A percentile compares a stretch with the other conserved stretches of the same genome.
phyloP scores from a whole-genome alignment of 2,888 invertebrate genomes.

The Lamellibrachia columna region DNA sequence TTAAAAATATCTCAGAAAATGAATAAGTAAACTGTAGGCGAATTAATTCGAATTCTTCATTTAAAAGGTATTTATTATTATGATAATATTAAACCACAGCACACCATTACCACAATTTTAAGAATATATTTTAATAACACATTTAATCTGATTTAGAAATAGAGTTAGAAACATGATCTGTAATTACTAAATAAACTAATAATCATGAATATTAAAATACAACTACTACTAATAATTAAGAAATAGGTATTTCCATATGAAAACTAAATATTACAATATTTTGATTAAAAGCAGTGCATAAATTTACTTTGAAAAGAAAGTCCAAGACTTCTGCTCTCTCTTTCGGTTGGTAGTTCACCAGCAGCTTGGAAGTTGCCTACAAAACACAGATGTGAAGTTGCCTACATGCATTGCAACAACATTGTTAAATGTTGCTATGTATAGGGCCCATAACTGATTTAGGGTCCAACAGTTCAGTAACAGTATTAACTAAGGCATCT shows the following conservation, averaged over 20 bases:
- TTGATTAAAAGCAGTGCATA: not conserved
- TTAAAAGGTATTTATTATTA: not conserved
- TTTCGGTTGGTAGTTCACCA: constrained; percentile 44
- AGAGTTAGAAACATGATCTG: too few species aligned
- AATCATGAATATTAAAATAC: too few species aligned
- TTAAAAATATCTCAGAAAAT: not conserved
- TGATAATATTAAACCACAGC: not conserved
- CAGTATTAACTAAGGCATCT: not conserved
- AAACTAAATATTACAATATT: not conserved
- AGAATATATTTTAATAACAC: not conserved
- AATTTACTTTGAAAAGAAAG: constrained; percentile 48
- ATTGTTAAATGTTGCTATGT: not conserved
- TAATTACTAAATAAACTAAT: too few species aligned
- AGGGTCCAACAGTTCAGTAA: not conserved
- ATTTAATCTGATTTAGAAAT: not conserved
- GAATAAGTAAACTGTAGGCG: not conserved
- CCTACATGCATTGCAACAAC: not conserved
- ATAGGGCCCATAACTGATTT: too few species aligned
- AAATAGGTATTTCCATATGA: too few species aligned
- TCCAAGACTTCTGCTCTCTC: constrained; percentile 49
- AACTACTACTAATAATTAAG: too few species aligned
- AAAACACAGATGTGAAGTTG: constrained; percentile 20
- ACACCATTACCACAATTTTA: not conserved
- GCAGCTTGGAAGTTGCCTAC: constrained; percentile 55
- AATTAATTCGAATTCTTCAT: not conserved